These are phyloP conservation scores for Ifrita kowaldi DNA, from an alignment of 2,113 vertebrate genomes.

Conservation along the genomic window DNA sequence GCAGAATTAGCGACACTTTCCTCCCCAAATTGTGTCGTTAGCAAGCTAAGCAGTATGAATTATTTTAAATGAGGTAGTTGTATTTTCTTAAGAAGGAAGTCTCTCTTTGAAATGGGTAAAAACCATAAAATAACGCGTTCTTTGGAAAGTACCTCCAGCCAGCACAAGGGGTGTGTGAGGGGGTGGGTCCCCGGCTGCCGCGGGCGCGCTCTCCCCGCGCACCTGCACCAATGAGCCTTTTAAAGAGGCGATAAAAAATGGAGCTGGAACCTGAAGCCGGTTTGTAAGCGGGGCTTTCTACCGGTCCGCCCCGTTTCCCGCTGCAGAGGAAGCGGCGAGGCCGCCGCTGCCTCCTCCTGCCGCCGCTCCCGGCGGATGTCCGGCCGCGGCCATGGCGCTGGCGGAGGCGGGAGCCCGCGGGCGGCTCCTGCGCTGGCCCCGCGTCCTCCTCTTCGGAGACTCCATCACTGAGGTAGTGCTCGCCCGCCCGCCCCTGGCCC, in stretches of 20 bases:
- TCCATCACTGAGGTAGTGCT: slow-evolving; percentile 89
- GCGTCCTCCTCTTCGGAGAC: slow-evolving; percentile 88
- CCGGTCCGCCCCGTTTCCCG: neutral
- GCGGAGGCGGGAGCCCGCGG: neutral
- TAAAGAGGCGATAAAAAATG: rapidly evolving
- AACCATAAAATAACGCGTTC: rapidly evolving
- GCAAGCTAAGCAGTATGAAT: too few species aligned
- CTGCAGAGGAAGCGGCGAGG: neutral
- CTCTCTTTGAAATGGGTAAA: neutral
- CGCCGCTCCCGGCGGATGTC: neutral
- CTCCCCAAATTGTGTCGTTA: neutral
- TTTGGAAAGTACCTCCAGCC: rapidly evolving
- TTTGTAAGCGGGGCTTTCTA: rapidly evolving
- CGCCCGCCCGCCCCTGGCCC: too few species aligned
- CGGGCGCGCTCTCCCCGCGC: neutral
- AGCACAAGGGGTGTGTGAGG: rapidly evolving
- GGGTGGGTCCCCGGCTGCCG: too few species aligned
- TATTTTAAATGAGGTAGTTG: neutral
- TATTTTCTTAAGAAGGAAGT: neutral
- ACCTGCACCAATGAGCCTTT: too few species aligned
- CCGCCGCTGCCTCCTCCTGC: too few species aligned
- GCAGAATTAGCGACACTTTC: neutral
- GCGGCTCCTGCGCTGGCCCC: slow-evolving; percentile 70
- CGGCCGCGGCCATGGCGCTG: neutral
- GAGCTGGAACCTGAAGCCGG: rapidly evolving